A percentile compares a stretch with the other conserved stretches of the same genome.
Evolutionary conservation across 2,797 vertebrate species (phyloP).

Genomic region (Notolepis coatsorum): DNA sequence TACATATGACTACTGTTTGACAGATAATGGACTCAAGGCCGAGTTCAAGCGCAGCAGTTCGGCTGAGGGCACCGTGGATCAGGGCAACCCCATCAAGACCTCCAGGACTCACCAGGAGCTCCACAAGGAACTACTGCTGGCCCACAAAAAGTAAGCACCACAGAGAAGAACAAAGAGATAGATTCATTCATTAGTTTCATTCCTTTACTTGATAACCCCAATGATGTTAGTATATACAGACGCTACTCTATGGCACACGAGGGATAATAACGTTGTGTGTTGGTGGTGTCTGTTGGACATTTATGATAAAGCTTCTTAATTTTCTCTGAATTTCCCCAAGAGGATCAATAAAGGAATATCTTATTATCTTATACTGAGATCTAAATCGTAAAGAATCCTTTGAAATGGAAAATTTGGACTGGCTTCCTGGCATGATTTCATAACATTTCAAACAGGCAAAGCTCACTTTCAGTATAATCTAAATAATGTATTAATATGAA

Average conservation of each 20-base stretch:
- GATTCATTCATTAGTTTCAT: not conserved
- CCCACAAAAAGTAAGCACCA: conserved; percentile 76
- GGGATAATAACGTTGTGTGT: not conserved
- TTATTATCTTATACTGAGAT: no score
- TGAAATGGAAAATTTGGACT: no score
- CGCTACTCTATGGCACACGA: no score
- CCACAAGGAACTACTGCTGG: conserved; percentile 79
- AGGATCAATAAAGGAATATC: not conserved
- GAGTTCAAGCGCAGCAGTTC: conserved; percentile 7
- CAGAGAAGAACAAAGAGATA: not conserved
- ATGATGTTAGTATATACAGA: not conserved
- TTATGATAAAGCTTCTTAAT: not conserved
- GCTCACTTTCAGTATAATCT: no score
- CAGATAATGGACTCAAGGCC: conserved; percentile 61
- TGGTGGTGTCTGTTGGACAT: not conserved
- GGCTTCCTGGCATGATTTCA: no score
- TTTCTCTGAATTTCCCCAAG: not conserved
- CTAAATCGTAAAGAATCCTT: no score
- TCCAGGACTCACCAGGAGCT: conserved; percentile 80
- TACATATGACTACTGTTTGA: conserved; percentile 25
- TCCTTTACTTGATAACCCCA: not conserved
- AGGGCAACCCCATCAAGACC: conserved; percentile 51
- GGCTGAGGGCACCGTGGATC: conserved; percentile 38
- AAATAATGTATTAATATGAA: no score
- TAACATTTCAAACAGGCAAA: no score